These are phyloP conservation scores for Myzus persicae DNA, from an alignment of 1,140 invertebrate species.

Conservation along the genomic window DNA sequence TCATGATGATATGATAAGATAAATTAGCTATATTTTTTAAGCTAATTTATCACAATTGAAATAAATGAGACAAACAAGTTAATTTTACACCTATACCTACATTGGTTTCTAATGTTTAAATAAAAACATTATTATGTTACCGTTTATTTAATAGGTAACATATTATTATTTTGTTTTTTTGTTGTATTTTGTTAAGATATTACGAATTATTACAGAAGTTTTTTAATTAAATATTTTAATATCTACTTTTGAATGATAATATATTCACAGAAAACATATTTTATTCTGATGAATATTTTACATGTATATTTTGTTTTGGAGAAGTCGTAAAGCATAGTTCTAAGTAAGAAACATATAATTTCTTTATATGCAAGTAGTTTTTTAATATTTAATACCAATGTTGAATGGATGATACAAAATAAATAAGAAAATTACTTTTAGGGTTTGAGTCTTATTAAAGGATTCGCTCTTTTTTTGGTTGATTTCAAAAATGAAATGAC, in stretches of 20 bases:
- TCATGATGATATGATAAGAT: not conserved
- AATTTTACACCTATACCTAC: not conserved
- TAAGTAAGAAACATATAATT: not conserved
- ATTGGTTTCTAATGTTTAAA: not conserved
- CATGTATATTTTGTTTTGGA: not conserved
- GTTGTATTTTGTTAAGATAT: not conserved
- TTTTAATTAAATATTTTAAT: not conserved
- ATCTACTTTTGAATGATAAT: not conserved
- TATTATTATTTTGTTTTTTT: not conserved
- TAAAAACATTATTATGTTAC: not conserved
- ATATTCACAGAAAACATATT: not conserved
- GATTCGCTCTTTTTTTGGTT: not conserved
- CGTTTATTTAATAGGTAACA: no score
- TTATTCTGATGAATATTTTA: not conserved
- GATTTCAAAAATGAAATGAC: not conserved
- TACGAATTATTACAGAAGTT: not conserved
- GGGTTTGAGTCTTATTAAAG: no score
- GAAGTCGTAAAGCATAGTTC: not conserved
- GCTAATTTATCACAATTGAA: not conserved
- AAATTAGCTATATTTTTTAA: not conserved
- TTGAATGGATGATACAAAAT: no score
- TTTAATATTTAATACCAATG: no score
- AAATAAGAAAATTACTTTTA: no score
- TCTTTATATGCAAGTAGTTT: not conserved
- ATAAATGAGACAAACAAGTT: not conserved